These are phyloP conservation scores for Perithous albicinctus DNA, from an alignment of 2,888 invertebrate species.

Conservation along the genomic window DNA sequence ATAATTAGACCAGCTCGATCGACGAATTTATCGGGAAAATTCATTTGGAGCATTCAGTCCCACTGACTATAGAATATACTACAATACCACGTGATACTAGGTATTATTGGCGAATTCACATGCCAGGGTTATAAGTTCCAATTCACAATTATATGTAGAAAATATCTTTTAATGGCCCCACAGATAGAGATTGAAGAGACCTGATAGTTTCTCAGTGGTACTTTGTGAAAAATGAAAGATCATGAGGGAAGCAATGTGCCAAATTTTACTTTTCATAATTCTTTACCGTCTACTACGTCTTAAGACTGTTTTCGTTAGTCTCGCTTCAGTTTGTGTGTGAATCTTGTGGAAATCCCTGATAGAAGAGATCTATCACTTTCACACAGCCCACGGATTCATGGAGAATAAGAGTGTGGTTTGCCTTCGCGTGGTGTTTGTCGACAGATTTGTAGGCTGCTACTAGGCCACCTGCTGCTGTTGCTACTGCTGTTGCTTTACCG, in stretches of 20 bases:
- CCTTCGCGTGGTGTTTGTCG: constrained; percentile 29
- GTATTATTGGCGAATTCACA: constrained; percentile 26
- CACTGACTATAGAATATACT: constrained; percentile 22
- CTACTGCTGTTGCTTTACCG: constrained; percentile 12
- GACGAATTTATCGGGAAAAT: constrained; percentile 37
- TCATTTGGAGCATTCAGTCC: constrained; percentile 28
- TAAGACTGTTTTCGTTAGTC: background rate
- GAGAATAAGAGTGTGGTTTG: constrained; percentile 17
- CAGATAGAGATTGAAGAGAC: background rate
- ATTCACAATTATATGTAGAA: background rate
- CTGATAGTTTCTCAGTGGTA: background rate
- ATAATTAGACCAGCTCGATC: constrained; percentile 33
- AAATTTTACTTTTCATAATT: too few species aligned
- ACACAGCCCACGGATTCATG: background rate
- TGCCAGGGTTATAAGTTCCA: constrained; percentile 25
- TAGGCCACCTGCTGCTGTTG: constrained; percentile 14
- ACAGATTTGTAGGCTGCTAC: constrained; percentile 32
- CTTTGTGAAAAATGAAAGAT: too few species aligned
- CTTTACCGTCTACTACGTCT: background rate
- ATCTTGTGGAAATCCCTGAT: constrained; percentile 6
- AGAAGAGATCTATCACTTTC: constrained; percentile 16
- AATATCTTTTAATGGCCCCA: background rate
- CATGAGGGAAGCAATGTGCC: background rate
- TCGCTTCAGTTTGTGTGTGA: background rate
- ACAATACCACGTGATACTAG: constrained; percentile 16